Evolutionary conservation across 2,888 invertebrate genomes (phyloP).

Genomic region (Lydus trimaculatus): DNA sequence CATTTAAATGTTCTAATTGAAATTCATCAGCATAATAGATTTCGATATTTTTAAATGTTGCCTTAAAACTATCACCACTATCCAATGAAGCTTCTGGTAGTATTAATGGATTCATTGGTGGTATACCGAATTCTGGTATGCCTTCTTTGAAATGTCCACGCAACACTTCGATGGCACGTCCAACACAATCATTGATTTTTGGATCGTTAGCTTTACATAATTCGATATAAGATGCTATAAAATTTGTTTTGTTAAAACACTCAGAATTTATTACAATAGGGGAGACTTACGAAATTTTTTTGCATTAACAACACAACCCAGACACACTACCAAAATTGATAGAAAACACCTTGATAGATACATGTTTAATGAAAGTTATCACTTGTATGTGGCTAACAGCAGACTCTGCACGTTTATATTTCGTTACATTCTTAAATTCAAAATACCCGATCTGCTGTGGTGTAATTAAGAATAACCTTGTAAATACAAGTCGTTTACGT

Average conservation of each 20-base stretch:
- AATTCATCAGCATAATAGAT: conserved; percentile 63
- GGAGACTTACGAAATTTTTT: conserved; percentile 20
- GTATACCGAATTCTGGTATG: conserved; percentile 65
- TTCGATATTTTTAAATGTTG: conserved; percentile 65
- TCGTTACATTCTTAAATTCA: not conserved
- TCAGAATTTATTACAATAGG: not conserved
- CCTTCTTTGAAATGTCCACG: conserved; percentile 66
- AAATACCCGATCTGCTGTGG: not conserved
- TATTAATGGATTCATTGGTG: conserved; percentile 19
- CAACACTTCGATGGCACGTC: conserved; percentile 66
- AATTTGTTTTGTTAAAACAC: no score
- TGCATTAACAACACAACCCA: not conserved
- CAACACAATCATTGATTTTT: conserved; percentile 68
- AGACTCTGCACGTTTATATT: not conserved
- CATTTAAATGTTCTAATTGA: conserved; percentile 45
- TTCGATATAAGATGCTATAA: conserved; percentile 70
- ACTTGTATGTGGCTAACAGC: not conserved
- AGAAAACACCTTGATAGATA: conserved; percentile 7
- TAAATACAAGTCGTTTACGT: not conserved
- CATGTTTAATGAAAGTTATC: not conserved
- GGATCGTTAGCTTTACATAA: conserved; percentile 70
- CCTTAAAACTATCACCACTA: conserved; percentile 59
- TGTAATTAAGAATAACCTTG: conserved; percentile 6
- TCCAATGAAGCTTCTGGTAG: conserved; percentile 48
- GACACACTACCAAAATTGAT: conserved; percentile 7